Conservation (phyloP, 2,113 vertebrate genomes). For the Nesogale talazaci region DNA sequence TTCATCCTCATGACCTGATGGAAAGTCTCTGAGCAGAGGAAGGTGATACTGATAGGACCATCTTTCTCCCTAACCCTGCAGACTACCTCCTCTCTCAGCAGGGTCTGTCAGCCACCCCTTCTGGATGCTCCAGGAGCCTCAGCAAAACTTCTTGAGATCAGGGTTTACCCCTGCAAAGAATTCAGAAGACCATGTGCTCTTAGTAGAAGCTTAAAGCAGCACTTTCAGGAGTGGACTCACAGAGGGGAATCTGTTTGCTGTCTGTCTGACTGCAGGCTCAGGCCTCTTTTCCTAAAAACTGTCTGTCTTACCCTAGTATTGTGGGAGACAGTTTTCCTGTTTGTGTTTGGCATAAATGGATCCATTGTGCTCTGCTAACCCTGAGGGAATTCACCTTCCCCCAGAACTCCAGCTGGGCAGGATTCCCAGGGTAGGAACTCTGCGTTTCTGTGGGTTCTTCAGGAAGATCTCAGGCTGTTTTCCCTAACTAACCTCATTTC, state of each 20-base stretch:
- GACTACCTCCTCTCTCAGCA: background rate
- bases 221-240: background rate
- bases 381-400: no score
- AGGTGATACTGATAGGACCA: background rate
- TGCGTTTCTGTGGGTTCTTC: background rate
- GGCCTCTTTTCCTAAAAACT: background rate
- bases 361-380: background rate
- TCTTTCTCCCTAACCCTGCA: background rate
- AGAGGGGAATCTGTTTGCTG: background rate
- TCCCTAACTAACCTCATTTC: background rate
- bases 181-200: accelerated
- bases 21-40: background rate
- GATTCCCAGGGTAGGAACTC: background rate
- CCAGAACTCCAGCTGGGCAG: background rate
- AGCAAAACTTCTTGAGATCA: background rate
- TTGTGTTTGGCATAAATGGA: background rate
- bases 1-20: background rate
- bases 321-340: background rate
- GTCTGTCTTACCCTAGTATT: background rate
- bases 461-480: accelerated
- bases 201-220: background rate
- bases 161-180: background rate
- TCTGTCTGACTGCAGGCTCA: accelerated
- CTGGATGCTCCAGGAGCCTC: background rate
- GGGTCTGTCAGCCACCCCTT: background rate